phyloP scores from a whole-genome alignment of 92 coral and sea anemone species.

The Meandrina meandrites region DNA sequence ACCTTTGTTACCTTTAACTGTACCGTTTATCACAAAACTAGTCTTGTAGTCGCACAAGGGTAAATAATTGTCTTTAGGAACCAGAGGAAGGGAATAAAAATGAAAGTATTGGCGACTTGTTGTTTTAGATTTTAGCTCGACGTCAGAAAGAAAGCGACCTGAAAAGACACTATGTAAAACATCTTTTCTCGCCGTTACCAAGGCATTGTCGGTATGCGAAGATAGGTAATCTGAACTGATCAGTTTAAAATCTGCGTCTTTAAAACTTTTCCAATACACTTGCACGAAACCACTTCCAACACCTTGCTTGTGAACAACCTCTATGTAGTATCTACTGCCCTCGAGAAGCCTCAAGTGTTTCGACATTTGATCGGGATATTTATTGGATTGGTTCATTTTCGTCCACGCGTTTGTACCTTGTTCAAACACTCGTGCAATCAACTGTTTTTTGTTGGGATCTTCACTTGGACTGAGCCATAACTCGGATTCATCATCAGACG shows the following conservation, averaged over 20 bases:
- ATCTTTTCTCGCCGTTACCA: not conserved
- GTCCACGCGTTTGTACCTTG: conserved; percentile 4
- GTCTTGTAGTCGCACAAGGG: conserved; percentile 5
- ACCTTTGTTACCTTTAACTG: not conserved
- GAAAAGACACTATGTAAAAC: not conserved
- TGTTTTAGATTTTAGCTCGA: not conserved
- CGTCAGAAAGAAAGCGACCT: not conserved
- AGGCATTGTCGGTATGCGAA: not conserved
- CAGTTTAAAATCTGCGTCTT: not conserved
- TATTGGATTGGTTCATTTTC: not conserved
- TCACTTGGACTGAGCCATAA: conserved; percentile 15
- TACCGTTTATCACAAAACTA: not conserved
- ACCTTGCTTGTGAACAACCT: conserved; percentile 8
- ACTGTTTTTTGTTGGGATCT: not conserved
- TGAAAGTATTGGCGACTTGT: not conserved
- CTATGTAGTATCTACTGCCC: not conserved
- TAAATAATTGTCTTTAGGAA: not conserved
- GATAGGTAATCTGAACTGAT: not conserved
- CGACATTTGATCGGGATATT: conserved; percentile 9
- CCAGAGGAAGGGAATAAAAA: not conserved
- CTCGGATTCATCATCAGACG: conserved; percentile 20
- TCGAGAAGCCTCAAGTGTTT: not conserved
- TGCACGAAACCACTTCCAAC: not conserved
- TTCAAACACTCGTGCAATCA: not conserved
- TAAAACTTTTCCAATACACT: not conserved